Evolutionary conservation across 2,797 vertebrate species (phyloP).

Genomic region (Lepus townsendii): DNA sequence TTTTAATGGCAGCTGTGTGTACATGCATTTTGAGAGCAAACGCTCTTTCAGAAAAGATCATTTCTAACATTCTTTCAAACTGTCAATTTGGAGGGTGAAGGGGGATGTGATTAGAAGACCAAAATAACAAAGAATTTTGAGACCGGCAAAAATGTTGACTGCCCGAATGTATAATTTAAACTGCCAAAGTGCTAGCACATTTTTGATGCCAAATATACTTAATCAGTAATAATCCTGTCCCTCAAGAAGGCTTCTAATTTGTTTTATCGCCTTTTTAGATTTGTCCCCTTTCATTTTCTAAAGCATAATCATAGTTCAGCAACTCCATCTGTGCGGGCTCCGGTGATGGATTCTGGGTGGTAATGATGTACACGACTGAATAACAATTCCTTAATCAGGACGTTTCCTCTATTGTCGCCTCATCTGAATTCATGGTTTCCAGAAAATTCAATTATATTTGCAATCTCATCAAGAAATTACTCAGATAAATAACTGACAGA

Average conservation of each 20-base stretch:
- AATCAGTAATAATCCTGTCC: slow-evolving; percentile 82
- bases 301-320: slow-evolving; percentile 85
- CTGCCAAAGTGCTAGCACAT: slow-evolving; percentile 68
- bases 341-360: slow-evolving; percentile 73
- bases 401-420: slow-evolving; percentile 69
- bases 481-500: slow-evolving; percentile 78
- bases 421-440: slow-evolving; percentile 83
- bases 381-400: slow-evolving; percentile 82
- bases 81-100: slow-evolving; percentile 77
- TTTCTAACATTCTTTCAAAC: slow-evolving; percentile 68
- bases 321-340: slow-evolving; percentile 79
- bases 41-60: slow-evolving; percentile 65
- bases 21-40: slow-evolving; percentile 64
- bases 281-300: slow-evolving; percentile 85
- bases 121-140: slow-evolving; percentile 70
- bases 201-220: slow-evolving; percentile 80
- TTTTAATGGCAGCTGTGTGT: slow-evolving; percentile 62
- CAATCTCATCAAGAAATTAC: slow-evolving; percentile 83
- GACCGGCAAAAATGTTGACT: slow-evolving; percentile 62
- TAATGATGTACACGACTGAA: slow-evolving; percentile 79
- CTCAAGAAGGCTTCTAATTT: slow-evolving; percentile 83
- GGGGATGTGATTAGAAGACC: slow-evolving; percentile 70
- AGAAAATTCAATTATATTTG: slow-evolving; percentile 83
- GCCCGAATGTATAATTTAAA: slow-evolving; percentile 78
- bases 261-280: slow-evolving; percentile 85